phyloP scores from a whole-genome alignment of 2,888 invertebrate genomes.

The Parascotia fuliginaria region DNA sequence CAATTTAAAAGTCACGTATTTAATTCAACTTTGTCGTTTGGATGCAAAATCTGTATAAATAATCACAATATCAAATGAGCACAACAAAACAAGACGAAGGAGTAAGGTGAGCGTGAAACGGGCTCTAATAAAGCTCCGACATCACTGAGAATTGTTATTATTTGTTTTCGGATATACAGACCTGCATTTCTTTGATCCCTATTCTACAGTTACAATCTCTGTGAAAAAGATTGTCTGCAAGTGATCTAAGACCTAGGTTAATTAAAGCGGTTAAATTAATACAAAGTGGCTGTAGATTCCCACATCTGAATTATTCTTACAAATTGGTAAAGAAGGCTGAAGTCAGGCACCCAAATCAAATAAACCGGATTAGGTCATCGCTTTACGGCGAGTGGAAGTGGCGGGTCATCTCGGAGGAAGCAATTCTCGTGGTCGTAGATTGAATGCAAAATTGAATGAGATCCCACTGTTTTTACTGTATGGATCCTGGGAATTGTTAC shows the following conservation, averaged over 20 bases:
- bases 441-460: slow-evolving; percentile 86
- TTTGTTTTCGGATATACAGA: not conserved
- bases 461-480: slow-evolving; percentile 81
- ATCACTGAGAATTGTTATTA: slow-evolving; percentile 12
- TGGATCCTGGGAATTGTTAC: slow-evolving; percentile 70
- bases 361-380: slow-evolving; percentile 84
- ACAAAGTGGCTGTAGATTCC: slow-evolving; percentile 33
- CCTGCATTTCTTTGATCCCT: not conserved
- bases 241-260: slow-evolving; percentile 4
- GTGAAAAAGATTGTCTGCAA: not conserved
- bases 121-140: slow-evolving; percentile 12
- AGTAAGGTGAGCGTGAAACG: slow-evolving; percentile 15
- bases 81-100: slow-evolving; percentile 10
- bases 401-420: slow-evolving; percentile 83
- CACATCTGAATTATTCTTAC: slow-evolving; percentile 63
- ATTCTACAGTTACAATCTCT: not conserved
- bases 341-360: slow-evolving; percentile 81
- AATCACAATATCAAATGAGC: slow-evolving; percentile 28
- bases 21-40: slow-evolving; percentile 41
- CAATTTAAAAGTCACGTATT: slow-evolving; percentile 56
- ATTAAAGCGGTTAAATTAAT: slow-evolving; percentile 27
- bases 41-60: slow-evolving; percentile 38
- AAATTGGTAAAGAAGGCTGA: slow-evolving; percentile 74
- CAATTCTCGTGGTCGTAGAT: slow-evolving; percentile 84
- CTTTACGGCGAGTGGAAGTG: slow-evolving; percentile 81